phyloP scores from a whole-genome alignment of 2,888 invertebrate genomes.

The Brachypterus glaber region DNA sequence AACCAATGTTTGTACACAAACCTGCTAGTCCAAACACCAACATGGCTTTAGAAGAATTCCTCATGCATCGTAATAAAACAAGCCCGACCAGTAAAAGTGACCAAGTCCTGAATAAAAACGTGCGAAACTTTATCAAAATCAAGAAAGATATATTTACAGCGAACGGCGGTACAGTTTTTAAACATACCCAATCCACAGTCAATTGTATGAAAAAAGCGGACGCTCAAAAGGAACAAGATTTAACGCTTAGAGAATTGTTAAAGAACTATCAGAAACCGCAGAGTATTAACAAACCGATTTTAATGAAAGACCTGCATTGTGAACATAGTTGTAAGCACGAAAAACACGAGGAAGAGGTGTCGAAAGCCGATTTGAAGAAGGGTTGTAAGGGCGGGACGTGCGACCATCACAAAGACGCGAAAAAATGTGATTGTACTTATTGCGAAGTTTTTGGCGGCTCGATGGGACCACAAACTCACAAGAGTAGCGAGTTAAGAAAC shows the following conservation, averaged over 20 bases:
- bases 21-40: too few species aligned
- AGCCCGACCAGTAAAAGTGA: conserved; percentile 14
- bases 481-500: conserved; percentile 35
- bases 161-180: conserved; percentile 13
- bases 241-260: background rate
- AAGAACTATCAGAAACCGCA: too few species aligned
- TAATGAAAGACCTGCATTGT: conserved; percentile 12
- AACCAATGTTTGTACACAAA: too few species aligned
- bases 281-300: background rate
- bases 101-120: conserved; percentile 19
- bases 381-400: conserved; percentile 25
- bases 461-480: conserved; percentile 24
- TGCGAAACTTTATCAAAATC: conserved; percentile 22
- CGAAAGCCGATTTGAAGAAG: conserved; percentile 21
- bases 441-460: conserved; percentile 35
- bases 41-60: conserved; percentile 23
- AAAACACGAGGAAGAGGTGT: too few species aligned
- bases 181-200: conserved; percentile 2
- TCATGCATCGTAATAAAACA: conserved; percentile 21
- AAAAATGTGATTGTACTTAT: conserved; percentile 37
- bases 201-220: background rate
- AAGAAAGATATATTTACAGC: conserved; percentile 24
- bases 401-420: conserved; percentile 31
- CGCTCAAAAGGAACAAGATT: background rate
- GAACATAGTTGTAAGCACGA: conserved; percentile 24